phyloP scores from a whole-genome alignment of 1,140 invertebrate species.

The Zelostemma sp. region DNA sequence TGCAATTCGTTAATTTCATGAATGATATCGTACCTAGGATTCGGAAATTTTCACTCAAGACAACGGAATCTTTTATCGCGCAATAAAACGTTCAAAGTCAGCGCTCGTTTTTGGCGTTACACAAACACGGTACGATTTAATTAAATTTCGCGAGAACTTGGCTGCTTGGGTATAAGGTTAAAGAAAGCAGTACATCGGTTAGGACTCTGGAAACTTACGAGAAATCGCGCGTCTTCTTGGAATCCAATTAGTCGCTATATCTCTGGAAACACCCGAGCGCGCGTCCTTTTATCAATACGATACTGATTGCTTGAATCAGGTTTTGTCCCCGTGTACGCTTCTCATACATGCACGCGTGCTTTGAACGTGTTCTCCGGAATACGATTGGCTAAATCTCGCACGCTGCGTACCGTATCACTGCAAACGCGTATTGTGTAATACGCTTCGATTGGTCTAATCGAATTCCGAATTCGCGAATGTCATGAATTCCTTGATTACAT shows the following conservation, averaged over 20 bases:
- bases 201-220: slow-evolving; percentile 31
- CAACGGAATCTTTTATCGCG: not conserved
- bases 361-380: slow-evolving; percentile 4
- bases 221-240: slow-evolving; percentile 22
- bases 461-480: slow-evolving; percentile 29
- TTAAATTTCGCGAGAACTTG: not conserved
- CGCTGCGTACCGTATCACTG: slow-evolving; percentile 11
- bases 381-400: slow-evolving; percentile 37
- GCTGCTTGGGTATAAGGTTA: not conserved
- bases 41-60: too few species aligned
- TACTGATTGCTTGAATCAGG: slow-evolving; percentile 49
- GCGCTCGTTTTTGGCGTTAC: not conserved
- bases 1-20: too few species aligned
- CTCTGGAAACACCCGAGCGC: slow-evolving; percentile 12
- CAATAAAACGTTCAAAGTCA: not conserved
- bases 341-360: slow-evolving; percentile 3
- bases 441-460: slow-evolving; percentile 39
- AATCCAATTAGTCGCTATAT: slow-evolving; percentile 29
- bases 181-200: slow-evolving; percentile 25
- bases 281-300: slow-evolving; percentile 41
- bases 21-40: too few species aligned
- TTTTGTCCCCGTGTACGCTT: slow-evolving; percentile 24
- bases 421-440: slow-evolving; percentile 28
- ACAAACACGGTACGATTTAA: slow-evolving; percentile 4
- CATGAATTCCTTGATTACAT: slow-evolving; percentile 16